Percentiles rank a stretch among this genome's conserved stretches.
Conservation (phyloP, 2,797 vertebrate species). For the Halcyon smyrnensis region DNA sequence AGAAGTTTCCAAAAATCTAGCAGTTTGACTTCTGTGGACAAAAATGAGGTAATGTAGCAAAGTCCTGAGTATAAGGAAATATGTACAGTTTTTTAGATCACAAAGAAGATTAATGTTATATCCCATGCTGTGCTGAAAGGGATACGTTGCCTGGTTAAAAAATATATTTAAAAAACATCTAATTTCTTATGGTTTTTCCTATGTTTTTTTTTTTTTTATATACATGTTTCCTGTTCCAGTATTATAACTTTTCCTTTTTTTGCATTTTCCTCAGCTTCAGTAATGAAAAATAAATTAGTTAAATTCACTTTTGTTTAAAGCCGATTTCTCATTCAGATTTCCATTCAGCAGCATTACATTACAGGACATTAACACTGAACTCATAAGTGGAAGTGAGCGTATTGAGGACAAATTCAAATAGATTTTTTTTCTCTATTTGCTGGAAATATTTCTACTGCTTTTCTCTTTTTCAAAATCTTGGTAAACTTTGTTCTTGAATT, state of each 20-base stretch:
- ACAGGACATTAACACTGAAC: background rate
- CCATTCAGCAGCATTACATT: background rate
- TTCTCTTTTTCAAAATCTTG: background rate
- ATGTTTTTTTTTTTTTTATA: background rate
- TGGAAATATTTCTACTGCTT: background rate
- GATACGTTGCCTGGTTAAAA: background rate
- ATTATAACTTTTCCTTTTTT: background rate
- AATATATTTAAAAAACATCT: background rate
- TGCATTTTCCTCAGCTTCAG: background rate
- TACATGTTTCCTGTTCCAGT: background rate
- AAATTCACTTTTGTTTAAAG: background rate
- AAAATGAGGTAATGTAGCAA: constrained; percentile 49
- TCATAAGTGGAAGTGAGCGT: background rate
- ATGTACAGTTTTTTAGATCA: background rate
- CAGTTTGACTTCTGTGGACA: constrained; percentile 34
- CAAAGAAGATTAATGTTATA: constrained; percentile 20
- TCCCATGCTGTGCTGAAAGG: background rate
- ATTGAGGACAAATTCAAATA: background rate
- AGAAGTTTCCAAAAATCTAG: background rate
- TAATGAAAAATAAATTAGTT: constrained; percentile 10
- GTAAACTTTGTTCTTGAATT: background rate
- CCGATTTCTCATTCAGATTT: background rate
- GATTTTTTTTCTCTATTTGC: background rate
- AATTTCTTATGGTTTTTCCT: background rate
- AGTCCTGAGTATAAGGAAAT: background rate